These are phyloP conservation scores for Lycaena phlaeas DNA, from an alignment of 2,888 invertebrate genomes.

Conservation along the genomic window DNA sequence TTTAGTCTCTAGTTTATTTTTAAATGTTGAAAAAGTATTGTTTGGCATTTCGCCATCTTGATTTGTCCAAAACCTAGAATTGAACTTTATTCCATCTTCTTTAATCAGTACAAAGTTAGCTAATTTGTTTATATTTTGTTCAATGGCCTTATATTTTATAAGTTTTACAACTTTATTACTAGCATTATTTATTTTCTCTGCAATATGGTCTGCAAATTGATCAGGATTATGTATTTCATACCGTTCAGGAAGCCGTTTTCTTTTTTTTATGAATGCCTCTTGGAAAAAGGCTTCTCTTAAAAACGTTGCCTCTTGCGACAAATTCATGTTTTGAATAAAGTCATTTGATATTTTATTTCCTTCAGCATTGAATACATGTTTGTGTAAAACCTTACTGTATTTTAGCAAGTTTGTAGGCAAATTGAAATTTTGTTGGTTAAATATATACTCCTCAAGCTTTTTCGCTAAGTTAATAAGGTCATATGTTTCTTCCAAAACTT, in stretches of 20 bases:
- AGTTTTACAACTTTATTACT: background rate
- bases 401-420: background rate
- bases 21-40: background rate
- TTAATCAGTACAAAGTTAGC: background rate
- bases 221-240: background rate
- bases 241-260: background rate
- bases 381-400: background rate
- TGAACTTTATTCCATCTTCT: conserved; percentile 1
- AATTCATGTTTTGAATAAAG: background rate
- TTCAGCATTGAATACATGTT: background rate
- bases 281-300: conserved; percentile 1
- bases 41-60: background rate
- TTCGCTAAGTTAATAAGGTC: conserved; percentile 2
- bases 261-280: background rate
- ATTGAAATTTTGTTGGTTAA: background rate
- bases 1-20: background rate
- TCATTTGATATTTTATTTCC: background rate
- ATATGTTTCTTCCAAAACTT: background rate
- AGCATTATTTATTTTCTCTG: background rate
- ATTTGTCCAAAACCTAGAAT: background rate
- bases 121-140: background rate
- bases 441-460: conserved; percentile 1
- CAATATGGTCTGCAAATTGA: background rate
- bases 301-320: background rate
- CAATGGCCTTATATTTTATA: background rate